phyloP scores from a whole-genome alignment of 2,113 vertebrate species.

The Poeciliopsis turrubarensis region DNA sequence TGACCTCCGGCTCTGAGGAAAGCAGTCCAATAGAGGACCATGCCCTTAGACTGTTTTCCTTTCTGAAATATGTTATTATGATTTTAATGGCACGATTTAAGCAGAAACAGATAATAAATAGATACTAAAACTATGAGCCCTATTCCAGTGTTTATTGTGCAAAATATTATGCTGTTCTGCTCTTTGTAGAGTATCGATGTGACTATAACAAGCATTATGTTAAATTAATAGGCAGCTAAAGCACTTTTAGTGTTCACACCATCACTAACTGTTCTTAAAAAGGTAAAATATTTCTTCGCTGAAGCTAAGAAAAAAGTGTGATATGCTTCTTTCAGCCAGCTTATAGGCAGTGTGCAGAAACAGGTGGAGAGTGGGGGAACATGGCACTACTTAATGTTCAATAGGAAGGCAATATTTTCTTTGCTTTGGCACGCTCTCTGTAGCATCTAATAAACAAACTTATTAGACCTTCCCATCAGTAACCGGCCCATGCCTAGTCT shows the following conservation, averaged over 20 bases:
- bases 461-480: not conserved
- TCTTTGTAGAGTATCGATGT: no score
- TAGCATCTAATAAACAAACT: not conserved
- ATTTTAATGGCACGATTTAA: no score
- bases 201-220: no score
- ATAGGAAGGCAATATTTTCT: not conserved
- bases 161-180: no score
- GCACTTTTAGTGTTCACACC: not conserved
- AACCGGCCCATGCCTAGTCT: conserved; percentile 11
- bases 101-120: no score
- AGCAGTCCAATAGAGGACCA: no score
- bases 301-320: not conserved
- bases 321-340: not conserved
- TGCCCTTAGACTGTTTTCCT: no score
- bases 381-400: not conserved
- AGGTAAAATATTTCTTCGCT: not conserved
- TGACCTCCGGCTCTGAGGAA: no score
- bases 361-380: not conserved
- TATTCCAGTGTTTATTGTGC: no score
- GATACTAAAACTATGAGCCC: no score
- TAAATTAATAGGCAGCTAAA: no score
- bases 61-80: no score
- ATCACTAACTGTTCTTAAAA: not conserved
- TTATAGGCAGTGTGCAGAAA: not conserved
- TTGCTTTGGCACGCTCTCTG: not conserved